Conservation (phyloP, 1,140 invertebrate genomes). For the honey bee (Apis mellifera) region Amel_HAv3.1 CM009932.2:6036001-6036500, state of each 20-base stretch:
- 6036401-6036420: conserved; percentile 51
- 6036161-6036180: conserved; percentile 12
- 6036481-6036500: too few species aligned
- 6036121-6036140: conserved; percentile 33
- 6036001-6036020: not conserved
- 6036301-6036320: conserved; percentile 80
- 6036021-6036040: not conserved
- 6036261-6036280: conserved; percentile 75
- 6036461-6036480: not conserved
- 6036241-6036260: conserved; percentile 69
- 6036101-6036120: conserved; percentile 57
- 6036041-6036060: not conserved
- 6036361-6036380: conserved; percentile 78
- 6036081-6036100: conserved; percentile 49
- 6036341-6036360: conserved; percentile 62
- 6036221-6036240: not conserved
- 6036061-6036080: too few species aligned
- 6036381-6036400: conserved; percentile 78
- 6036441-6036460: not conserved
- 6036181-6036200: not conserved
- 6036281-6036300: conserved; percentile 72
- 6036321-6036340: conserved; percentile 67
- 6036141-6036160: conserved; percentile 20
- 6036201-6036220: not conserved
- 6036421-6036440: conserved; percentile 13